Evolutionary conservation across 2,888 invertebrate genomes (phyloP).

Genomic region (Nycteola revayana): DNA sequence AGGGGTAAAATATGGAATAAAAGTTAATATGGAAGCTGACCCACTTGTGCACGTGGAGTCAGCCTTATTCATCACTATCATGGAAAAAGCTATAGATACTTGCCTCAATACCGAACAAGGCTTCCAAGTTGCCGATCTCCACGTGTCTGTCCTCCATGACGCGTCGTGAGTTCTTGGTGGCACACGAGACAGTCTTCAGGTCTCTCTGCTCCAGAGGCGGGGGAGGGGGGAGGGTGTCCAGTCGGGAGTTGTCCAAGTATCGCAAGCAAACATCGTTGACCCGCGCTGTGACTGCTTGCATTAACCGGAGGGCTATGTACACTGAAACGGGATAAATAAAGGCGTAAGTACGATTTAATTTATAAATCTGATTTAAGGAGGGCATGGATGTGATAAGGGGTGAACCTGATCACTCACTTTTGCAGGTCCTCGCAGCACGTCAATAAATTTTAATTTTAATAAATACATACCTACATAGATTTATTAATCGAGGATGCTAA

Average conservation of each 20-base stretch:
- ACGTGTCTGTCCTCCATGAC: conserved; percentile 97
- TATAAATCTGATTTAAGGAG: too few relatives aligned
- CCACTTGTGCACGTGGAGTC: too few relatives aligned
- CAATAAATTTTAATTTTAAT: too few relatives aligned
- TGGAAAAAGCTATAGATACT: too few relatives aligned
- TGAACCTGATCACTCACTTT: too few relatives aligned
- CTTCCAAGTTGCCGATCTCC: conserved; percentile 91
- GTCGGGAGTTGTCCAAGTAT: conserved; percentile 85
- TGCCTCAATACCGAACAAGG: conserved; percentile 90
- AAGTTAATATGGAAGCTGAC: too few relatives aligned
- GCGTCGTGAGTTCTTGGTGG: conserved; percentile 91
- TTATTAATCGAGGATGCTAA: too few relatives aligned
- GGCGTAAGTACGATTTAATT: not conserved
- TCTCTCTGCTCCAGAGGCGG: conserved; percentile 77
- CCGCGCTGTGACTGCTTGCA: conserved; percentile 87
- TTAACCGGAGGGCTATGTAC: conserved; percentile 87
- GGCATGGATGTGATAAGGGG: too few relatives aligned
- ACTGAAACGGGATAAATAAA: conserved; percentile 75
- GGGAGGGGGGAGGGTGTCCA: conserved; percentile 84
- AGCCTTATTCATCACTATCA: too few relatives aligned
- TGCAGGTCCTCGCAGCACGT: too few relatives aligned
- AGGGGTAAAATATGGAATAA: too few relatives aligned
- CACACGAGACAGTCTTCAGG: conserved; percentile 83
- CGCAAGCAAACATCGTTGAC: conserved; percentile 87
- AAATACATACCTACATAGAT: too few relatives aligned